A percentile compares a stretch with the other conserved stretches of the same genome.
Evolutionary conservation across 2,113 vertebrate species (phyloP).

Genomic region (Illadopsis cleaveri): DNA sequence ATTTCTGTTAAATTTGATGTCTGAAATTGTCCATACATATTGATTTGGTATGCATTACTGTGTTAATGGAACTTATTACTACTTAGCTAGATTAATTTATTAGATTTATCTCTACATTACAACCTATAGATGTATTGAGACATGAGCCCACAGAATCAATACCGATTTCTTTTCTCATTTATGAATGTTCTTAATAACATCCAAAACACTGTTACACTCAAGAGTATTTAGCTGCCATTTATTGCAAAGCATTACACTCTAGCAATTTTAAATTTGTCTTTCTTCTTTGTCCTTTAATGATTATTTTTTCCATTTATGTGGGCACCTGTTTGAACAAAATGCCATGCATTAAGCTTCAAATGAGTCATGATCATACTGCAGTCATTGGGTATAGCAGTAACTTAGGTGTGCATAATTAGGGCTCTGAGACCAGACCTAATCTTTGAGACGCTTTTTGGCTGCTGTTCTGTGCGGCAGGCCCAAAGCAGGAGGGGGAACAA

Average conservation of each 20-base stretch:
- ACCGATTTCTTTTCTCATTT: slow-evolving; percentile 46
- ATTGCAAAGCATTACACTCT: background rate
- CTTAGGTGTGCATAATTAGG: background rate
- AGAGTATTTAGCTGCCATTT: slow-evolving; percentile 2
- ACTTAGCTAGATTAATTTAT: slow-evolving; percentile 40
- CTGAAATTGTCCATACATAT: background rate
- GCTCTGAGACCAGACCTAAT: background rate
- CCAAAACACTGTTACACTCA: background rate
- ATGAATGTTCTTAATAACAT: background rate
- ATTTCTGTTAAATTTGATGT: background rate
- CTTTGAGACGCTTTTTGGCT: background rate
- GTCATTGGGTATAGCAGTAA: background rate
- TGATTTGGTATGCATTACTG: background rate
- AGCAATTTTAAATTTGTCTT: background rate
- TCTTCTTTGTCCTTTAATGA: background rate
- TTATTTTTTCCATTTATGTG: background rate
- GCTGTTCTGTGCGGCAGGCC: background rate
- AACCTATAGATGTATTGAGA: slow-evolving; percentile 19
- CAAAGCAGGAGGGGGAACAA: background rate
- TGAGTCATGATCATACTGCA: background rate
- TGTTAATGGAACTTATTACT: slow-evolving; percentile 44
- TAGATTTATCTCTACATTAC: slow-evolving; percentile 33
- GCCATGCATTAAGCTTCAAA: background rate
- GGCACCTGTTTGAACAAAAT: background rate
- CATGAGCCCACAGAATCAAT: slow-evolving; percentile 31